Conservation (phyloP, 2,888 invertebrate genomes). For the Drosophila vallismaia region DNA sequence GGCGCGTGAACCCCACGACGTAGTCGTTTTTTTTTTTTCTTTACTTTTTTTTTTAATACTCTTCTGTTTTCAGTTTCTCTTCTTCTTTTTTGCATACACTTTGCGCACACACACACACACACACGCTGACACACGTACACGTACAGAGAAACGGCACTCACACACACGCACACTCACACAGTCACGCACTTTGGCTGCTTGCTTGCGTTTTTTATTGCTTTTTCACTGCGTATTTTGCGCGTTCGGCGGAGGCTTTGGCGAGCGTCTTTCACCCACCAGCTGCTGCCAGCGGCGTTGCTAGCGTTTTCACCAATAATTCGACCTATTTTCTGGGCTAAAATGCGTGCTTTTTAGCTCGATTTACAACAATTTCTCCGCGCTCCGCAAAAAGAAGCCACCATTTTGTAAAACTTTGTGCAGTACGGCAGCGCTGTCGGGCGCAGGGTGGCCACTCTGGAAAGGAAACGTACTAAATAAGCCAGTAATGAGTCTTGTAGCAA, state of each 20-base stretch:
- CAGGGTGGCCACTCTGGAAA: not conserved
- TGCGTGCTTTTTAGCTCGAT: slow-evolving; percentile 69
- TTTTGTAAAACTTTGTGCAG: slow-evolving; percentile 72
- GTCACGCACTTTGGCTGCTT: slow-evolving; percentile 67
- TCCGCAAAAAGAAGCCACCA: slow-evolving; percentile 76
- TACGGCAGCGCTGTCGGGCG: slow-evolving; percentile 49
- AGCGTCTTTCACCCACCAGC: slow-evolving; percentile 52
- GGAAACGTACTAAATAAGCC: slow-evolving; percentile 21
- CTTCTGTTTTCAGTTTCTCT: slow-evolving; percentile 68
- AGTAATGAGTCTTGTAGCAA: not conserved
- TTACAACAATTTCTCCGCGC: slow-evolving; percentile 77
- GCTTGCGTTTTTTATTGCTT: slow-evolving; percentile 60
- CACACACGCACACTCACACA: slow-evolving; percentile 37
- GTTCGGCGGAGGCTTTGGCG: slow-evolving; percentile 41
- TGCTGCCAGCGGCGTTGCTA: slow-evolving; percentile 57
- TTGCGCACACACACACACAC: slow-evolving; percentile 74
- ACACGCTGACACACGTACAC: slow-evolving; percentile 21
- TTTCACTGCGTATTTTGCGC: slow-evolving; percentile 29
- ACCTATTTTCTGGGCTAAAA: slow-evolving; percentile 63
- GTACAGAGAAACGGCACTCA: slow-evolving; percentile 34
- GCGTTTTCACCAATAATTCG: slow-evolving; percentile 67
- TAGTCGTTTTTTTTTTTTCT: slow-evolving; percentile 68
- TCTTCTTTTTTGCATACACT: slow-evolving; percentile 79
- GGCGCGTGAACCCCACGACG: slow-evolving; percentile 59
- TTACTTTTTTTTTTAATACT: slow-evolving; percentile 70